Evolutionary conservation across 2,888 invertebrate species (phyloP).

Genomic region (Idaea biselata): DNA sequence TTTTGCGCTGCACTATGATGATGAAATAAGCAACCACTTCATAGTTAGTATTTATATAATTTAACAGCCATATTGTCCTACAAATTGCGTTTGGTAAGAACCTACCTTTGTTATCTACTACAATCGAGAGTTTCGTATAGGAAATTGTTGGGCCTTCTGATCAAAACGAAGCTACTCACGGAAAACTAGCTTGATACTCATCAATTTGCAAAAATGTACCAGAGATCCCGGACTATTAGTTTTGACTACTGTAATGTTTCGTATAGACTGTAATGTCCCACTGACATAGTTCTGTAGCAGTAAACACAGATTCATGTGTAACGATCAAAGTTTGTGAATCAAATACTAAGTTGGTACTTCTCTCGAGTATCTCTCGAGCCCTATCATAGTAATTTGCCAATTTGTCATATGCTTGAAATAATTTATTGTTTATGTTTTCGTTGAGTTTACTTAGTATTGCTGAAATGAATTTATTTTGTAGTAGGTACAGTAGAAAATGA

Average conservation of each 20-base stretch:
- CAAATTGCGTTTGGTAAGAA: too few species aligned
- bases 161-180: too few species aligned
- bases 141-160: too few species aligned
- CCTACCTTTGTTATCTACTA: too few species aligned
- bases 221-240: too few species aligned
- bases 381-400: background rate
- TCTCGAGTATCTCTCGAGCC: background rate
- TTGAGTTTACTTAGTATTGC: background rate
- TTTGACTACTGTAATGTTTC: background rate
- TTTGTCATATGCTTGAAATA: background rate
- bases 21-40: too few species aligned
- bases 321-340: constrained; percentile 1
- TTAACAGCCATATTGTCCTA: too few species aligned
- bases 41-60: too few species aligned
- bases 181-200: too few species aligned
- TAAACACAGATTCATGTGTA: background rate
- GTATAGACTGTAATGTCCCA: background rate
- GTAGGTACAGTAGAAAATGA: background rate
- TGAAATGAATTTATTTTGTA: background rate
- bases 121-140: too few species aligned
- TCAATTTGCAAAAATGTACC: too few species aligned
- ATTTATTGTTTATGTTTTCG: background rate
- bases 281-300: background rate
- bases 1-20: too few species aligned
- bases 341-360: background rate